Percentiles rank a stretch among this genome's conserved stretches.
These are phyloP conservation scores for Cyclophora punctaria DNA, from an alignment of 2,888 invertebrate species.

Conservation along the genomic window DNA sequence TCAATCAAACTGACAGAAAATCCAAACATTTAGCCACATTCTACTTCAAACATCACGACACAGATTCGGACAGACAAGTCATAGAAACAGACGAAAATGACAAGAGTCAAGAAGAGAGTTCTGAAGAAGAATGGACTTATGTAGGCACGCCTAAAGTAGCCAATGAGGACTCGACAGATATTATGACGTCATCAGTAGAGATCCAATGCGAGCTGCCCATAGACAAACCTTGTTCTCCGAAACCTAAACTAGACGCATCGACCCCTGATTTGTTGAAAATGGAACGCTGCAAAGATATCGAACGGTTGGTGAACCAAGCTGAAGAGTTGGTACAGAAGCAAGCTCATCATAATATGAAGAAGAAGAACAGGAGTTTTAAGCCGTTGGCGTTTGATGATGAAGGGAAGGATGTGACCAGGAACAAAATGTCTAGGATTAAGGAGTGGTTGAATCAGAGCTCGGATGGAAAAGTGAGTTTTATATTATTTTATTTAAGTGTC, in stretches of 20 bases:
- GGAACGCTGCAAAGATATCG: conserved; percentile 78
- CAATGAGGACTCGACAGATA: conserved; percentile 63
- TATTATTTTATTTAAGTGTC: too few relatives aligned
- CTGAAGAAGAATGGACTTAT: conserved; percentile 80
- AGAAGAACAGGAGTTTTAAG: conserved; percentile 63
- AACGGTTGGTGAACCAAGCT: conserved; percentile 85
- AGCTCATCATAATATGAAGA: conserved; percentile 65
- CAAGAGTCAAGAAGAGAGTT: conserved; percentile 64
- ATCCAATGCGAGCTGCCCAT: conserved; percentile 62
- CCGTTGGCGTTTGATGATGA: conserved; percentile 72
- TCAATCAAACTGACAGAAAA: conserved; percentile 83
- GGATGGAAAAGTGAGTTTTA: conserved; percentile 35
- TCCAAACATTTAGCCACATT: conserved; percentile 89
- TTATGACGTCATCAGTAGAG: conserved; percentile 71
- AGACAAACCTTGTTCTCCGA: conserved; percentile 47
- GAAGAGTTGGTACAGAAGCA: conserved; percentile 84
- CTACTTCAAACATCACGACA: conserved; percentile 90
- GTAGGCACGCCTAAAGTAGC: conserved; percentile 63
- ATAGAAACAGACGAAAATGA: conserved; percentile 65
- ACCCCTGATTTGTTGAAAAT: conserved; percentile 66
- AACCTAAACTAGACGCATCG: conserved; percentile 50
- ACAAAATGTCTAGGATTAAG: conserved; percentile 80
- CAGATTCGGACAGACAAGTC: conserved; percentile 85
- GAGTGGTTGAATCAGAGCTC: conserved; percentile 79
- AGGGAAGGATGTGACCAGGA: conserved; percentile 60